These are phyloP conservation scores for Brienomyrus longianalis DNA, from an alignment of 2,113 vertebrate genomes.

Conservation along the genomic window DNA sequence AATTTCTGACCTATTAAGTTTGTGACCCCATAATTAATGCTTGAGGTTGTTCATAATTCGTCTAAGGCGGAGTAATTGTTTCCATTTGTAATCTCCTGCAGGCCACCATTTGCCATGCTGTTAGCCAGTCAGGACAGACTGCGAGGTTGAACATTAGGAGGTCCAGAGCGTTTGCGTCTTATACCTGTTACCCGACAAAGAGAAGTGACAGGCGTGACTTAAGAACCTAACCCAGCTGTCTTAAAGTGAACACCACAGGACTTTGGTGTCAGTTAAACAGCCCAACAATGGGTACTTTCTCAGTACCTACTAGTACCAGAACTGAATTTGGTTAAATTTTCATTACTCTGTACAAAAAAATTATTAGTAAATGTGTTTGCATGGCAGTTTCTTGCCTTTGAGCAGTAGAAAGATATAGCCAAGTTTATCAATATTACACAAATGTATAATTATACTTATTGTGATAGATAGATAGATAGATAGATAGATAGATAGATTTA, in stretches of 20 bases:
- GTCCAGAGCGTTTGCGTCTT: not conserved
- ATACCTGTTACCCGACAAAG: not conserved
- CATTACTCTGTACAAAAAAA: not conserved
- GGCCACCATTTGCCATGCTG: not conserved
- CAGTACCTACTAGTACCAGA: not conserved
- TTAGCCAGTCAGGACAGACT: not conserved
- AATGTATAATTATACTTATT: not conserved
- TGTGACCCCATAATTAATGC: constrained; percentile 9
- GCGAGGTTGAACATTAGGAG: not conserved
- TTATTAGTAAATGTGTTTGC: not conserved
- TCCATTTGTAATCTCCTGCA: constrained; percentile 11
- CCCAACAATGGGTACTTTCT: not conserved
- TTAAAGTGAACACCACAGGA: not conserved
- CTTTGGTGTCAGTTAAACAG: not conserved
- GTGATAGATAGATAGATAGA: not conserved
- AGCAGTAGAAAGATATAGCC: not conserved
- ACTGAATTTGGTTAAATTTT: not conserved
- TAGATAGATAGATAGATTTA: not conserved
- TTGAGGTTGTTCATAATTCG: not conserved
- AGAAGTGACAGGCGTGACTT: not conserved
- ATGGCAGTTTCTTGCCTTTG: not conserved
- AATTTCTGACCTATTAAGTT: constrained; percentile 18
- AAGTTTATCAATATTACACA: not conserved
- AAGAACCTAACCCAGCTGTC: not conserved
- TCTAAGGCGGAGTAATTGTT: constrained; percentile 9